Evolutionary conservation across 2,797 vertebrate genomes (phyloP).

Genomic region (Sternotherus odoratus): DNA sequence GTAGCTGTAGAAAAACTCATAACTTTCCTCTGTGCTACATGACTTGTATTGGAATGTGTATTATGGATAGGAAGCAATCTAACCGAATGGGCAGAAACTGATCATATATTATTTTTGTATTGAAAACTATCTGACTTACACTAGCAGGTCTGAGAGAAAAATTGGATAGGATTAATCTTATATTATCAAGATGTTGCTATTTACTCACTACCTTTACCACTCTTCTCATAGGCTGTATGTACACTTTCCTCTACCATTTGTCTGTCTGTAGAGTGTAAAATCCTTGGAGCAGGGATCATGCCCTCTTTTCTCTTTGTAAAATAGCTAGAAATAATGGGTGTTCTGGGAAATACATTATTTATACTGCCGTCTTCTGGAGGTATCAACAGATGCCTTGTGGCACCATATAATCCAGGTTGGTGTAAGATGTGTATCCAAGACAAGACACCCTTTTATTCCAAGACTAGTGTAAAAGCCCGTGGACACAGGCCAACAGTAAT

Average conservation of each 20-base stretch:
- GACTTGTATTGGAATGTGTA: background rate
- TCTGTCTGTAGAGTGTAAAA: background rate
- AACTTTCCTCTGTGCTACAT: background rate
- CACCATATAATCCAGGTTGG: background rate
- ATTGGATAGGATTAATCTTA: background rate
- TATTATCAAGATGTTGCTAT: background rate
- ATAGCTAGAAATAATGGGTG: background rate
- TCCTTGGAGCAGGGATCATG: background rate
- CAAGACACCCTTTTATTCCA: background rate
- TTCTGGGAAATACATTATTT: too few relatives aligned
- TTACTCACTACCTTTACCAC: background rate
- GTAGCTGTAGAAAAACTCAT: background rate
- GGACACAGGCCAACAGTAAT: too few relatives aligned
- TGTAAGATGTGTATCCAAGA: background rate
- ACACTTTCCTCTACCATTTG: background rate
- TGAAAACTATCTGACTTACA: background rate
- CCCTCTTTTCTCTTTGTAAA: background rate
- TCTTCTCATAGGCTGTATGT: background rate
- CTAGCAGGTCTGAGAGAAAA: background rate
- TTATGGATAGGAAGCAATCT: background rate
- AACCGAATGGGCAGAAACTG: background rate
- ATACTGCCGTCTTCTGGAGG: background rate
- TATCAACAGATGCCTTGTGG: background rate
- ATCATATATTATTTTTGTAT: background rate
- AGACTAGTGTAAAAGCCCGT: too few relatives aligned